A percentile compares a stretch with the other conserved stretches of the same genome.
phyloP scores from a whole-genome alignment of 2,888 invertebrate species.

The Sphaeridia pumilis region DNA sequence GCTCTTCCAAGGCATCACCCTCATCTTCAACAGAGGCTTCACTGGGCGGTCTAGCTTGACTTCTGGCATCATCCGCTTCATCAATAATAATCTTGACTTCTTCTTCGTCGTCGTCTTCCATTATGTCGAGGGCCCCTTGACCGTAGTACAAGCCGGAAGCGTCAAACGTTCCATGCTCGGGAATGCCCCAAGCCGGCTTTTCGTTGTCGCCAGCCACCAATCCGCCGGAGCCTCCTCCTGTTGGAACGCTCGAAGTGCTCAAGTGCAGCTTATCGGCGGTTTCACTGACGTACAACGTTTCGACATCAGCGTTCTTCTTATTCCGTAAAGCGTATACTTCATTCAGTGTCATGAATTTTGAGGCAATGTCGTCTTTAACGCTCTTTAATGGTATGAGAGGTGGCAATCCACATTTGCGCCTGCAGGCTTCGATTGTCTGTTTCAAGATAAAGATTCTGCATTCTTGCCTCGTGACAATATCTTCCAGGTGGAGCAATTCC shows the following conservation, averaged over 20 bases:
- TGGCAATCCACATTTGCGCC: conserved; percentile 27
- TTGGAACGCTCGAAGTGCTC: conserved; percentile 7
- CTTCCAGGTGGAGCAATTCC: conserved; percentile 16
- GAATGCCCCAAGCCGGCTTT: conserved; percentile 6
- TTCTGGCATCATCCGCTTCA: neutral
- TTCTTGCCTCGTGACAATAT: conserved; percentile 16
- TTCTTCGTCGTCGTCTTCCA: conserved; percentile 5
- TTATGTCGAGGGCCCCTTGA: neutral
- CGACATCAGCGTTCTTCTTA: conserved; percentile 7
- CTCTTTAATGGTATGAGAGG: conserved; percentile 19
- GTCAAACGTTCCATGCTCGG: conserved; percentile 7
- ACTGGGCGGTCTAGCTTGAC: neutral
- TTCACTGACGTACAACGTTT: conserved; percentile 13
- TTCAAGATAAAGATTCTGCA: conserved; percentile 17
- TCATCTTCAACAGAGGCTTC: neutral
- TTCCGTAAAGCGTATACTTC: conserved; percentile 12
- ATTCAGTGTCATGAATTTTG: conserved; percentile 13
- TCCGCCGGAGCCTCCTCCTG: neutral
- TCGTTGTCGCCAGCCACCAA: no score
- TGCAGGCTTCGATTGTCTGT: conserved; percentile 20
- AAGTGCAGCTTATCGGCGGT: neutral
- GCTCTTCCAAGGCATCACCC: neutral
- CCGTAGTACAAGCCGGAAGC: neutral
- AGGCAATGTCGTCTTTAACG: conserved; percentile 14
- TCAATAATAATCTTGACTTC: neutral